These are phyloP conservation scores for Nestor notabilis DNA, from an alignment of 2,113 vertebrate species.

Conservation along the genomic window DNA sequence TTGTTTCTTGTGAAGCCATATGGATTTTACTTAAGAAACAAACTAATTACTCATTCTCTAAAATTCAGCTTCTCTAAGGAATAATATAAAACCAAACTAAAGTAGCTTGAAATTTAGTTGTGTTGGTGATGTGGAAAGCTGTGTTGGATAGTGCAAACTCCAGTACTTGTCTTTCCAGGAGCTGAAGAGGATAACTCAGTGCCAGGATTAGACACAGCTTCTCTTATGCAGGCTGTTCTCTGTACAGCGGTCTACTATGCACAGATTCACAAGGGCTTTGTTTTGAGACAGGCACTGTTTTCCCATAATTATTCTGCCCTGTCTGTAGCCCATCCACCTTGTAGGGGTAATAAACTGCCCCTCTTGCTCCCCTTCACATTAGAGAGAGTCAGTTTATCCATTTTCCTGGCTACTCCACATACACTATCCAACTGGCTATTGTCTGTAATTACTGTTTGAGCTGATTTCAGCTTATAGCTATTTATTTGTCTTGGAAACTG, in stretches of 20 bases:
- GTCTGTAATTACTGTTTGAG: constrained; percentile 12
- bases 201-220: not conserved
- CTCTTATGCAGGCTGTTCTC: not conserved
- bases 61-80: not conserved
- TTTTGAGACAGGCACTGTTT: not conserved
- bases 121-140: not conserved
- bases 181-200: not conserved
- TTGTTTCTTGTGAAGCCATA: not conserved
- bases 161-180: not conserved
- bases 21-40: not conserved
- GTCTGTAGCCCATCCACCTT: accelerated
- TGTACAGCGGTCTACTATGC: not conserved
- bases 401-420: not conserved
- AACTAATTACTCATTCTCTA: not conserved
- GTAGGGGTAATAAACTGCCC: not conserved
- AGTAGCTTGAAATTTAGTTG: not conserved
- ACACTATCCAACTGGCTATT: not conserved
- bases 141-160: not conserved
- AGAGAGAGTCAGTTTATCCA: not conserved
- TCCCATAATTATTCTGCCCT: accelerated
- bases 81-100: not conserved
- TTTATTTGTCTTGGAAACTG: constrained; percentile 45
- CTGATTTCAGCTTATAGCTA: not conserved
- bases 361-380: not conserved
- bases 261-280: not conserved